Conservation (phyloP, 2,888 invertebrate species). For the Syritta pipiens region DNA sequence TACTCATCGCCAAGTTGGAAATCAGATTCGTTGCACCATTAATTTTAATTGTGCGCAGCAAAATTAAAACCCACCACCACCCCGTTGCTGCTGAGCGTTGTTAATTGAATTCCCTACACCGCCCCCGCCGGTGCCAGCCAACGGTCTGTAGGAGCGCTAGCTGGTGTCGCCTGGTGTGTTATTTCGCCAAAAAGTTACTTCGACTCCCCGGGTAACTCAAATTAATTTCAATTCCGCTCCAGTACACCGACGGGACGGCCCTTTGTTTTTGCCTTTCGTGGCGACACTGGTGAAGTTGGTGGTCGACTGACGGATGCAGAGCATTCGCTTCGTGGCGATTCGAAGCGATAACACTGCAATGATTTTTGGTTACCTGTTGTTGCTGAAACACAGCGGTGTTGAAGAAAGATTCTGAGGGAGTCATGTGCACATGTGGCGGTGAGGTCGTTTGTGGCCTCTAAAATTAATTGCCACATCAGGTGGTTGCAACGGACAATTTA, state of each 20-base stretch:
- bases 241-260: no score
- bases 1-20: background rate
- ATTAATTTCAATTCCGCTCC: conserved; percentile 23
- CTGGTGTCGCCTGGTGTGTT: no score
- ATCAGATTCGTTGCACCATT: conserved; percentile 17
- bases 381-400: no score
- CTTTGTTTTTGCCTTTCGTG: no score
- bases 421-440: no score
- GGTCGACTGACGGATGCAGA: background rate
- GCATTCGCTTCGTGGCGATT: background rate
- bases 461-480: no score
- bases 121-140: no score
- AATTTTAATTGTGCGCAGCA: conserved; percentile 18
- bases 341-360: background rate
- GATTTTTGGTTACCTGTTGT: background rate
- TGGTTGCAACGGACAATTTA: no score
- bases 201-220: background rate
- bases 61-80: background rate
- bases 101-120: conserved; percentile 41
- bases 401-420: no score
- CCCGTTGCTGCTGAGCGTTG: background rate
- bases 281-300: background rate
- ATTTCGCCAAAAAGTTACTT: conserved; percentile 15
- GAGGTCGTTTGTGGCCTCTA: no score
- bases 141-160: no score